Evolutionary conservation across 2,113 vertebrate genomes (phyloP), one percentile per base, ranked within the genome.

Genomic region (Nipponia nippon): DNA sequence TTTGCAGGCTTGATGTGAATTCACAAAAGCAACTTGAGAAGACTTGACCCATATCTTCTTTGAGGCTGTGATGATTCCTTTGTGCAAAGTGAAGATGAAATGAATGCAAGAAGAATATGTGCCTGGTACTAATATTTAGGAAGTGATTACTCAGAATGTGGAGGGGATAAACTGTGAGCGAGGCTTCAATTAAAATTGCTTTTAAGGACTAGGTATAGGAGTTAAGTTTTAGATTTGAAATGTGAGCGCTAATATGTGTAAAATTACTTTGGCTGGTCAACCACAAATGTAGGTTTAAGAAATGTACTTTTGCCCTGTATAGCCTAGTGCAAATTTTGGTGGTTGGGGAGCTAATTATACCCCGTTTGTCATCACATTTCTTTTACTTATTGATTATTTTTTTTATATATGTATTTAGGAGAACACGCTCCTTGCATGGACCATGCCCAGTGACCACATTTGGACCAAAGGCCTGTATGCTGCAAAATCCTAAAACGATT

Each of bases 381-480:
- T 75, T 38, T 44, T 13, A 5, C 20, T 72, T 79, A 2, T 11
- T 63, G 36, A 0, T 53, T 11, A 1, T 27, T 23, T 22, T 25
- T 69, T 9, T 58, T 3, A 9, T 40, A 8, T 53, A 0, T 88
- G 1, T 78, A 1, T 49, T 6, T 76, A 99, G 99, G 98, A 99
- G 99, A 96, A 99, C 98, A 0, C 99, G 99, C 89, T 99, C 99
- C 27, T 98, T 99, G 88, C 99, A 99, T 27, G 99, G 99, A 98
- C 99, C 99, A 42, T 99, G 99, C 98, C 99, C 99, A 13, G 99
- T 99, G 97, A 99, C 99, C 83, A 99, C 99, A 0, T 99, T 99
- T 66, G 99, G 99, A 97, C 99, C 99, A 89, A 99, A 99, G 98
- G 99, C 99, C 91, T 99, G 99, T 53, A 99, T 99, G 98, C 98